phyloP scores from a whole-genome alignment of 1,140 invertebrate genomes.

The Bombus terrestris region DNA sequence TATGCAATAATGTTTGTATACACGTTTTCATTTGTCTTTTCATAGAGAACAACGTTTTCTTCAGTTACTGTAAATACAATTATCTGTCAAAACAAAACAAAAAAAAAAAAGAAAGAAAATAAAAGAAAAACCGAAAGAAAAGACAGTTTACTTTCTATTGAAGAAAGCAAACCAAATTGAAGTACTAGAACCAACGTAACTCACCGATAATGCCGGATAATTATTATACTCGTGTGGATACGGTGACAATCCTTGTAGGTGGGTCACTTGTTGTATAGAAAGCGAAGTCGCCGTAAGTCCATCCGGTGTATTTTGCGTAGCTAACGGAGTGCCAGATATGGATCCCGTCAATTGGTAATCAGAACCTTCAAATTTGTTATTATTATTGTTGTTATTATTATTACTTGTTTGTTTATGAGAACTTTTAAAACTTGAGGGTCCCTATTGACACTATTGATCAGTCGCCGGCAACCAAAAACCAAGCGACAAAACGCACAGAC shows the following conservation, averaged over 20 bases:
- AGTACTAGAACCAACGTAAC: constrained; percentile 41
- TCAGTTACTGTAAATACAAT: background rate
- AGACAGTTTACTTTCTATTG: background rate
- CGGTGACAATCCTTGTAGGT: constrained; percentile 72
- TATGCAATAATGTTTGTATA: too few relatives aligned
- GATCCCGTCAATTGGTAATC: constrained; percentile 86
- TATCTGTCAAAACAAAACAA: background rate
- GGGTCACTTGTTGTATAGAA: constrained; percentile 75
- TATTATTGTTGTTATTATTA: background rate
- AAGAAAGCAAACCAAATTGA: background rate
- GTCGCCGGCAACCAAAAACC: too few relatives aligned
- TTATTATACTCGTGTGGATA: constrained; percentile 80
- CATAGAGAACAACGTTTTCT: too few relatives aligned
- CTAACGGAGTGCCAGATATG: constrained; percentile 83
- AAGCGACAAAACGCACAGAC: too few relatives aligned
- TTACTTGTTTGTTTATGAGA: background rate
- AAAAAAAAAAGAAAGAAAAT: too few relatives aligned
- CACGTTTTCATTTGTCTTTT: background rate
- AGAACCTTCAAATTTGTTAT: constrained; percentile 82
- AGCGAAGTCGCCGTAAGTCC: constrained; percentile 77
- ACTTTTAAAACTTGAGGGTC: too few relatives aligned
- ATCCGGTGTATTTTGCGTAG: constrained; percentile 79
- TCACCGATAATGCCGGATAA: constrained; percentile 81
- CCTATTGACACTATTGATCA: too few relatives aligned
- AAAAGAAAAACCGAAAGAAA: background rate